phyloP scores from a whole-genome alignment of 2,113 vertebrate genomes.

The Mesembrinibis cayennensis region DNA sequence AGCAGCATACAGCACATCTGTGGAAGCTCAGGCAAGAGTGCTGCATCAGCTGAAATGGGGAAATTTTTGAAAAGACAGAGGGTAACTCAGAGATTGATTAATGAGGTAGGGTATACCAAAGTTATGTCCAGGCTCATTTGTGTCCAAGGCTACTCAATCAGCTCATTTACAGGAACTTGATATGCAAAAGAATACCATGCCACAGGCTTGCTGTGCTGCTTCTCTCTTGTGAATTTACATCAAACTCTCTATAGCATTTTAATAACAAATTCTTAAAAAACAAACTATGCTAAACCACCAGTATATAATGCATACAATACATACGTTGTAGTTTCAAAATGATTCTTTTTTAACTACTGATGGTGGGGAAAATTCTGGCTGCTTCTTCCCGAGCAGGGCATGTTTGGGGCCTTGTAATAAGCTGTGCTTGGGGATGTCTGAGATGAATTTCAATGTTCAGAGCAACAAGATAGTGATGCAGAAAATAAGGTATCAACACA shows the following conservation, averaged over 20 bases:
- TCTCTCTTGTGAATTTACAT: neutral
- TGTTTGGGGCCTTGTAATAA: neutral
- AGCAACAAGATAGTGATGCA: neutral
- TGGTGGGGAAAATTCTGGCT: neutral
- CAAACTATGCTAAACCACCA: neutral
- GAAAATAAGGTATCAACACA: neutral
- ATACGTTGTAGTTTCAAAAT: neutral
- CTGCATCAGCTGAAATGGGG: neutral
- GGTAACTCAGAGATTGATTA: neutral
- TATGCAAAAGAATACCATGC: neutral
- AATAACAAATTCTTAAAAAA: neutral
- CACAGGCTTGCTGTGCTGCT: neutral
- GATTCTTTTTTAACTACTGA: neutral
- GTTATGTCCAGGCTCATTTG: neutral
- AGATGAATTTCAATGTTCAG: neutral
- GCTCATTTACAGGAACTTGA: neutral
- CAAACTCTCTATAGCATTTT: neutral
- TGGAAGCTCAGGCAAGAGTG: neutral
- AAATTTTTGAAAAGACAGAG: neutral
- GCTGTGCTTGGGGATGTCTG: neutral
- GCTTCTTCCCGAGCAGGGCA: neutral
- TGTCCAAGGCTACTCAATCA: neutral
- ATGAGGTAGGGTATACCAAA: neutral
- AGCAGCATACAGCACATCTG: rapidly evolving
- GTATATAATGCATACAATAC: neutral